phyloP scores from a whole-genome alignment of 2,113 vertebrate genomes.

The Donacobius atricapilla region DNA sequence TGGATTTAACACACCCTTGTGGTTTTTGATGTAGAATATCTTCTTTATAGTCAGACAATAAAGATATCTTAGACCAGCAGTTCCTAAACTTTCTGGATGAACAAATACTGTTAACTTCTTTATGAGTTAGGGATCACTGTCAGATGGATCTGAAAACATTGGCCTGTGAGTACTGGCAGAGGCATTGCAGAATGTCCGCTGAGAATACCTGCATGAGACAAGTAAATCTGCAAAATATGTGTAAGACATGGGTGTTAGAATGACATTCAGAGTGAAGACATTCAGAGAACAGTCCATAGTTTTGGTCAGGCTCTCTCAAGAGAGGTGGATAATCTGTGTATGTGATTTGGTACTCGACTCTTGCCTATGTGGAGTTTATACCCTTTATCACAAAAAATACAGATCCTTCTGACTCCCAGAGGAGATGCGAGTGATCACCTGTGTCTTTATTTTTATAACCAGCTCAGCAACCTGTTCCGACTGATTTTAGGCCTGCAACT shows the following conservation, averaged over 20 bases:
- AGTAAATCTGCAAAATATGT: background rate
- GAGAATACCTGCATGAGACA: background rate
- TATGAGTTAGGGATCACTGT: background rate
- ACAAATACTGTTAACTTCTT: background rate
- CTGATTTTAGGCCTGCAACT: background rate
- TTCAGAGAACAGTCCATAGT: background rate
- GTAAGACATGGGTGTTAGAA: fast-evolving
- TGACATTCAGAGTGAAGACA: background rate
- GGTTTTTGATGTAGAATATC: background rate
- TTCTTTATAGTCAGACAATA: background rate
- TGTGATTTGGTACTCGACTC: background rate
- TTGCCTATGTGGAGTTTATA: background rate
- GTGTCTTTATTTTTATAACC: background rate
- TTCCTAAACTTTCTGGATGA: background rate
- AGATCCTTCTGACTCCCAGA: background rate
- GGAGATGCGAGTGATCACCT: background rate
- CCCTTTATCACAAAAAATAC: background rate
- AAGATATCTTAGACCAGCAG: background rate
- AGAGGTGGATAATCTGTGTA: background rate
- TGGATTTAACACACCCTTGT: background rate
- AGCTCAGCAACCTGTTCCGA: background rate
- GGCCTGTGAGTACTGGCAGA: background rate
- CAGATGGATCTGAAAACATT: background rate
- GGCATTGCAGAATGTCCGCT: background rate
- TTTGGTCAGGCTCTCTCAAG: background rate